phyloP scores from a whole-genome alignment of 2,113 vertebrate genomes.

The Etia nguti region DNA sequence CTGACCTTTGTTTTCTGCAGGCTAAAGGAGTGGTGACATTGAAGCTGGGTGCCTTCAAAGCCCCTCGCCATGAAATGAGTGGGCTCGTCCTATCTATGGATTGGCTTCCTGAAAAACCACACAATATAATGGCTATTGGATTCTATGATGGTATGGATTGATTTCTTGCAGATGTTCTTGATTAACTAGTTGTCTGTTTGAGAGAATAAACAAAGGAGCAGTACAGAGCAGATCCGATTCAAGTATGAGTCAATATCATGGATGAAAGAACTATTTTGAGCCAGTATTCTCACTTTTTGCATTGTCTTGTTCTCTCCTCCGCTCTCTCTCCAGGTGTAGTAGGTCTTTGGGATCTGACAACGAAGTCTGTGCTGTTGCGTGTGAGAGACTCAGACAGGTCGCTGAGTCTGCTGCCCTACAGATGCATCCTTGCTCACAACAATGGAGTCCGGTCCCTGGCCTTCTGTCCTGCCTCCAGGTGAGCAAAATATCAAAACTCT shows the following conservation, averaged over 20 bases:
- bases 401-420: conserved; percentile 83
- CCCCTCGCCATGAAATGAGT: conserved; percentile 58
- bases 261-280: neutral
- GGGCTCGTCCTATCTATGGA: conserved; percentile 88
- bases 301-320: neutral
- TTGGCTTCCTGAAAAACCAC: conserved; percentile 86
- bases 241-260: neutral
- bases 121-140: conserved; percentile 84
- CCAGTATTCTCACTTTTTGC: neutral
- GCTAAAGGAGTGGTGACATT: conserved; percentile 68
- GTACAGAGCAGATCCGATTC: neutral
- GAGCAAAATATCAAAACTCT: neutral
- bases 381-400: conserved; percentile 72
- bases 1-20: conserved; percentile 29
- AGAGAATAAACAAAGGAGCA: neutral
- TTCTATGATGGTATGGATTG: conserved; percentile 85
- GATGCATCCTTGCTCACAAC: conserved; percentile 84
- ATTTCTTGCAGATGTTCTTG: neutral
- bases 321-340: conserved; percentile 75
- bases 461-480: conserved; percentile 85
- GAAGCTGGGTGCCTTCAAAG: conserved; percentile 83
- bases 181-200: neutral
- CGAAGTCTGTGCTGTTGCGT: conserved; percentile 79
- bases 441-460: conserved; percentile 79
- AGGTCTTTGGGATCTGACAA: conserved; percentile 87